phyloP scores from a whole-genome alignment of 2,797 vertebrate genomes.

The Mormyrus hasselquistii region DNA sequence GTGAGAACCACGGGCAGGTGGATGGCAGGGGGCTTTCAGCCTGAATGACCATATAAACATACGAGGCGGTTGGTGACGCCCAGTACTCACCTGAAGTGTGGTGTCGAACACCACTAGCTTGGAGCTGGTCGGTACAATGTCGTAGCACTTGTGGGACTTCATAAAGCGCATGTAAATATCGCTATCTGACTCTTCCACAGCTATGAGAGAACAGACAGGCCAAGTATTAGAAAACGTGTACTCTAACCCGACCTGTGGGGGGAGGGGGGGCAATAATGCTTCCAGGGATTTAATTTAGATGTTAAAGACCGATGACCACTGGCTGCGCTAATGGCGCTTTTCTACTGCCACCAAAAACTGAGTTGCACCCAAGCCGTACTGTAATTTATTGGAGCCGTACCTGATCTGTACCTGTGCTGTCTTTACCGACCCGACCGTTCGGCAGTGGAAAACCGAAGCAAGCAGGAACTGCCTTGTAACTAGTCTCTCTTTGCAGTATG shows the following conservation, averaged over 20 bases:
- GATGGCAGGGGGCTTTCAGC: not conserved
- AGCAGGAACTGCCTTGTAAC: not conserved
- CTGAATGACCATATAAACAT: not conserved
- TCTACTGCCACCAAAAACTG: not conserved
- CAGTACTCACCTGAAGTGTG: constrained; percentile 80
- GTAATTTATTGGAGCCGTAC: not conserved
- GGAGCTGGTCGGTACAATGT: constrained; percentile 92
- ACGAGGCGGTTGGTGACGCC: not conserved
- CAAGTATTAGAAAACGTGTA: not conserved
- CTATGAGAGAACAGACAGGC: constrained; percentile 43
- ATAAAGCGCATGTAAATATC: constrained; percentile 96
- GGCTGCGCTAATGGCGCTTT: not conserved
- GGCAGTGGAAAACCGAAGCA: not conserved
- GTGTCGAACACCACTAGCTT: constrained; percentile 96
- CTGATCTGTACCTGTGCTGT: not conserved
- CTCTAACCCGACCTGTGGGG: not conserved
- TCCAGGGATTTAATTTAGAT: not conserved
- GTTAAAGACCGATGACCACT: not conserved
- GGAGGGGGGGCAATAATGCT: not conserved
- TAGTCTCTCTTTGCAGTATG: not conserved
- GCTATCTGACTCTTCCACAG: constrained; percentile 80
- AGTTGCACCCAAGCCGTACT: not conserved
- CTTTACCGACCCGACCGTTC: not conserved
- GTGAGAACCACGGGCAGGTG: not conserved
- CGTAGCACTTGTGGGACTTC: constrained; percentile 94